Evolutionary conservation across 2,797 vertebrate species (phyloP).

Genomic region (Rhodeus uyekii): DNA sequence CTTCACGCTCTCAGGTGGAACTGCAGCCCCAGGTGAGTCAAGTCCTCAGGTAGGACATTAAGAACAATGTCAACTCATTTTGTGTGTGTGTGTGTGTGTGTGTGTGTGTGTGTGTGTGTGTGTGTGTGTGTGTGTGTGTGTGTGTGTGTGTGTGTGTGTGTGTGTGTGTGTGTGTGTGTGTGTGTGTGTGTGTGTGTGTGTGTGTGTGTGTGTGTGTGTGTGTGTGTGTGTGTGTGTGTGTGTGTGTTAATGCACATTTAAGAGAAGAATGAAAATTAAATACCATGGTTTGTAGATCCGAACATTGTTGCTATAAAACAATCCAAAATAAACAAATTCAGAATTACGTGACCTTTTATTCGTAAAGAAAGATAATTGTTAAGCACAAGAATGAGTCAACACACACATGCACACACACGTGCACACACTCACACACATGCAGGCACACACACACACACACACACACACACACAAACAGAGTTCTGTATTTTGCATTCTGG

Average conservation of each 20-base stretch:
- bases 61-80: constrained; percentile 60
- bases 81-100: constrained; percentile 5
- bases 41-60: constrained; percentile 32
- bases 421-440: too few relatives aligned
- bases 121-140: too few relatives aligned
- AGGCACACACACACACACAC: too few relatives aligned
- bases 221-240: not conserved
- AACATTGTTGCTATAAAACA: not conserved
- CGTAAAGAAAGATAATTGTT: not conserved
- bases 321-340: not conserved
- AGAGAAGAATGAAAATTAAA: not conserved
- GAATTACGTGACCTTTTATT: not conserved
- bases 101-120: not conserved
- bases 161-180: not conserved
- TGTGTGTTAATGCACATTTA: not conserved
- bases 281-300: not conserved
- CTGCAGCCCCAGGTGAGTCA: constrained; percentile 49
- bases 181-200: not conserved
- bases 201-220: constrained; percentile 21
- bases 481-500: too few relatives aligned
- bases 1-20: constrained; percentile 60
- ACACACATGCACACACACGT: not conserved
- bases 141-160: too few relatives aligned
- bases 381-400: not conserved
- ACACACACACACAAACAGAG: not conserved